These are phyloP conservation scores for Erpornis zantholeuca DNA, from an alignment of 2,113 vertebrate genomes.

Conservation along the genomic window DNA sequence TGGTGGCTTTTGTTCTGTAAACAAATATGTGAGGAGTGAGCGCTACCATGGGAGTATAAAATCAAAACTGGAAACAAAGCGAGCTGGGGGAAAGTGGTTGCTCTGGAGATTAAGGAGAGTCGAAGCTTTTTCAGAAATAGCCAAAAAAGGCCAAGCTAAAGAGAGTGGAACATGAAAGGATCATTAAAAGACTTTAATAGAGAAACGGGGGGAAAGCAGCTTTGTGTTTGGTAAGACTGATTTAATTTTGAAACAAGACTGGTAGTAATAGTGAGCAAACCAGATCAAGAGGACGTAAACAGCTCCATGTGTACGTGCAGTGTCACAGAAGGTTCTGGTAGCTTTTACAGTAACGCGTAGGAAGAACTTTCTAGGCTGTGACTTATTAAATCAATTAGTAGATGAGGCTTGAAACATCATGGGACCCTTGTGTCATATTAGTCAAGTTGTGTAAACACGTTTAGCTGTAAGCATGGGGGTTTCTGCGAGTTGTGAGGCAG, in stretches of 20 bases:
- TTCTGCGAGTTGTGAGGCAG: background rate
- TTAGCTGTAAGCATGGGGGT: background rate
- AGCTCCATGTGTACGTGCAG: background rate
- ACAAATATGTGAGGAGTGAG: constrained; percentile 40
- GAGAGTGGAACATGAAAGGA: background rate
- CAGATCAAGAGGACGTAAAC: background rate
- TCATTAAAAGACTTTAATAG: background rate
- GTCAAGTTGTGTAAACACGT: background rate
- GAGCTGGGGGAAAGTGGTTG: constrained; percentile 1
- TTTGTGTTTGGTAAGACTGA: background rate
- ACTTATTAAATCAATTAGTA: background rate
- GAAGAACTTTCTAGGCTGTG: background rate
- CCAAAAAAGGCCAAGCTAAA: background rate
- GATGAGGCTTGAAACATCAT: background rate
- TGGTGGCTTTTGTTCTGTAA: constrained; percentile 61
- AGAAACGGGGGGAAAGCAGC: background rate
- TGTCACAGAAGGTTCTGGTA: background rate
- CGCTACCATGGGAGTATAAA: constrained; percentile 22
- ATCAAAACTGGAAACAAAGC: constrained; percentile 44
- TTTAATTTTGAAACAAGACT: constrained; percentile 30
- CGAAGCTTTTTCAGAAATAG: constrained; percentile 1
- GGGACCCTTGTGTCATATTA: background rate
- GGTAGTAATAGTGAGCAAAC: background rate
- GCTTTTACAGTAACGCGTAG: background rate
- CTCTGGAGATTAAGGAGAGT: background rate